Evolutionary conservation across 2,113 vertebrate species (phyloP).

Genomic region (Narcine bancroftii): DNA sequence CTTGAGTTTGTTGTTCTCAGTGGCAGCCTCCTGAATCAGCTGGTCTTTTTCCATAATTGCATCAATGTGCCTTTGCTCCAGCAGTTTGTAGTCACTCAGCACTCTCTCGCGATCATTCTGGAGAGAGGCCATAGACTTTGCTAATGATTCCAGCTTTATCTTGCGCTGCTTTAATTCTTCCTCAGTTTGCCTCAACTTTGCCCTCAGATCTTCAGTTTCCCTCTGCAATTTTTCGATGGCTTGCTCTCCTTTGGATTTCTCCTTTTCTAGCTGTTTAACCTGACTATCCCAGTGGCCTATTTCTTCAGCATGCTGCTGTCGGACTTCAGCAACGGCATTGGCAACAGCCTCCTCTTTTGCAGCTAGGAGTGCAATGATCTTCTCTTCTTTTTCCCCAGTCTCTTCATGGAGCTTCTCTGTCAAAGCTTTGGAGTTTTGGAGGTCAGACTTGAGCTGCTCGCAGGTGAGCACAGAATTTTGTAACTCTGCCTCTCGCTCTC

Average conservation of each 20-base stretch:
- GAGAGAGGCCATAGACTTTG: conserved; percentile 85
- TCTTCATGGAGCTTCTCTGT: conserved; percentile 68
- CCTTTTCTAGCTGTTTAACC: conserved; percentile 51
- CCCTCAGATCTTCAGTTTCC: conserved; percentile 56
- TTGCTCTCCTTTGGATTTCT: conserved; percentile 56
- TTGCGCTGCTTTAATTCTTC: conserved; percentile 68
- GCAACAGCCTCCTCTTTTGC: conserved; percentile 76
- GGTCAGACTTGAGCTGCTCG: conserved; percentile 77
- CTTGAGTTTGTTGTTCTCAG: conserved; percentile 81
- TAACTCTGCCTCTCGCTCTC: conserved; percentile 64
- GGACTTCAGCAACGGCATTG: conserved; percentile 56
- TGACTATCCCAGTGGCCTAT: conserved; percentile 61
- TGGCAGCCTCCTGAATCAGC: conserved; percentile 84
- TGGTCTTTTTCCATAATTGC: conserved; percentile 82
- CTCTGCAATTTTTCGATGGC: conserved; percentile 60
- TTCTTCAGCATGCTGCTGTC: conserved; percentile 69
- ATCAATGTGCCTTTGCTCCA: conserved; percentile 79
- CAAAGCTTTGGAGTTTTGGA: conserved; percentile 70
- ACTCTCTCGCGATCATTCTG: conserved; percentile 83
- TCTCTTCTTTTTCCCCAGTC: conserved; percentile 70
- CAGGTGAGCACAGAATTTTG: conserved; percentile 64
- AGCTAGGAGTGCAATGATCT: conserved; percentile 71
- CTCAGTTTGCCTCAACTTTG: conserved; percentile 55
- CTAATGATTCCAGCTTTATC: conserved; percentile 73
- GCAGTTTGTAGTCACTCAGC: conserved; percentile 72